Percentiles rank a stretch among this genome's conserved stretches.
Conservation (phyloP, 2,797 vertebrate genomes). For the Morelia viridis region DNA sequence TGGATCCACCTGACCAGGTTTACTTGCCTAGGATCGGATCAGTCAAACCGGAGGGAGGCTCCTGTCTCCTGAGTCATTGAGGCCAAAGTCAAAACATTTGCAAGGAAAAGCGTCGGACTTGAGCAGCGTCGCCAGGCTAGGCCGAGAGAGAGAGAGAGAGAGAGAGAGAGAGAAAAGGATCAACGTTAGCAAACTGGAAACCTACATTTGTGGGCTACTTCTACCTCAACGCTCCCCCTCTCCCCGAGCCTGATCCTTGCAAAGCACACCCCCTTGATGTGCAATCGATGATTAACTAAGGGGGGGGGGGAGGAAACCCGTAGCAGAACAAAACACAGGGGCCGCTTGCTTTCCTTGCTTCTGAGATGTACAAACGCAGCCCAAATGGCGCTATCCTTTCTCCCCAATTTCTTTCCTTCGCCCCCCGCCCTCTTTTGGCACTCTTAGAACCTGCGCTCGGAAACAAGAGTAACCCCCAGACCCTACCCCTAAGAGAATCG, state of each 20-base stretch:
- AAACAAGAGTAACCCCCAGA: background rate
- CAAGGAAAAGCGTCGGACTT: slow-evolving; percentile 27
- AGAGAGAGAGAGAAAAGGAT: slow-evolving; percentile 35
- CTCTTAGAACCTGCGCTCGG: background rate
- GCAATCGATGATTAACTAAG: slow-evolving; percentile 90
- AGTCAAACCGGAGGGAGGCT: slow-evolving; percentile 11
- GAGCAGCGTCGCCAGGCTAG: slow-evolving; percentile 19
- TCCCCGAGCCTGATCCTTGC: slow-evolving; percentile 82
- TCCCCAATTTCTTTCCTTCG: rapidly evolving
- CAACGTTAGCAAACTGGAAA: slow-evolving; percentile 77
- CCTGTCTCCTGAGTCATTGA: slow-evolving; percentile 2
- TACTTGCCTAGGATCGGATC: background rate
- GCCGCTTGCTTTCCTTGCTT: slow-evolving; percentile 14
- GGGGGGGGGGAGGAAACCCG: background rate
- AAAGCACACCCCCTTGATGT: slow-evolving; percentile 58
- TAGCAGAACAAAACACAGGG: slow-evolving; percentile 6
- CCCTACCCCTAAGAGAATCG: too few relatives aligned
- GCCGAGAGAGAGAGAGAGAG: background rate
- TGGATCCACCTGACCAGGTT: slow-evolving; percentile 37
- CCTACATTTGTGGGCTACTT: slow-evolving; percentile 86
- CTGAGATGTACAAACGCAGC: slow-evolving; percentile 40
- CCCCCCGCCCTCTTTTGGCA: background rate
- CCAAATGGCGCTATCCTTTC: background rate
- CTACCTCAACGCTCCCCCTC: slow-evolving; percentile 86
- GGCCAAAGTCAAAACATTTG: slow-evolving; percentile 20